phyloP scores from a whole-genome alignment of 2,113 vertebrate genomes.

The Syngnathoides biaculeatus region DNA sequence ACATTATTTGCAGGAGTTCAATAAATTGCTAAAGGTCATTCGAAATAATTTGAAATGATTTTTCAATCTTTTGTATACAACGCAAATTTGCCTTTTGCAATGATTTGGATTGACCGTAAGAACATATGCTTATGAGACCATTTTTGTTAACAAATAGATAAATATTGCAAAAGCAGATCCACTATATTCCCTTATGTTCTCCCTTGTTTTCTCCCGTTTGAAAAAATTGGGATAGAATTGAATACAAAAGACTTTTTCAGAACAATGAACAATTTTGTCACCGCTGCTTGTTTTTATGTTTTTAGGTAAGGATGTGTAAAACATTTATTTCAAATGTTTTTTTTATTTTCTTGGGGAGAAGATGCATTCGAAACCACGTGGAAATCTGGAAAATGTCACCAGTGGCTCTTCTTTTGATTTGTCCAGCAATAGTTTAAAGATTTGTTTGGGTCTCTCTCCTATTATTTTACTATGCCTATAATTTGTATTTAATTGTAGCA shows the following conservation, averaged over 20 bases:
- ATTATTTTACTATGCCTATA: background rate
- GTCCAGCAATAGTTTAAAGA: constrained; percentile 1
- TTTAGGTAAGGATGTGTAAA: background rate
- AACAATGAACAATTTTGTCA: background rate
- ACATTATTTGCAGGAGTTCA: background rate
- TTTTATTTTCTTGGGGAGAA: background rate
- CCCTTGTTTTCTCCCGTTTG: background rate
- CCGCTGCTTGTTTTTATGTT: constrained; percentile 10
- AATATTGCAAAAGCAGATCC: background rate
- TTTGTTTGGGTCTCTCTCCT: background rate
- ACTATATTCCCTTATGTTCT: background rate
- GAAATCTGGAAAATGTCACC: background rate
- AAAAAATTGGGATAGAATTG: background rate
- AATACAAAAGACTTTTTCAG: background rate
- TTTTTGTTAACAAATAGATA: background rate
- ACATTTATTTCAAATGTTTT: background rate
- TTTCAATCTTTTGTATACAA: background rate
- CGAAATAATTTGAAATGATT: background rate
- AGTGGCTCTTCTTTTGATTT: background rate
- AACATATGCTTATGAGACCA: background rate
- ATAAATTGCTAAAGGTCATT: background rate
- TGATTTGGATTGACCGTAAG: background rate
- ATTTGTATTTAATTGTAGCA: background rate
- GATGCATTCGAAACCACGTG: background rate
- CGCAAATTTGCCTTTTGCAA: background rate